phyloP scores from a whole-genome alignment of 1,140 invertebrate genomes.

The Drosophila equinoxialis region DNA sequence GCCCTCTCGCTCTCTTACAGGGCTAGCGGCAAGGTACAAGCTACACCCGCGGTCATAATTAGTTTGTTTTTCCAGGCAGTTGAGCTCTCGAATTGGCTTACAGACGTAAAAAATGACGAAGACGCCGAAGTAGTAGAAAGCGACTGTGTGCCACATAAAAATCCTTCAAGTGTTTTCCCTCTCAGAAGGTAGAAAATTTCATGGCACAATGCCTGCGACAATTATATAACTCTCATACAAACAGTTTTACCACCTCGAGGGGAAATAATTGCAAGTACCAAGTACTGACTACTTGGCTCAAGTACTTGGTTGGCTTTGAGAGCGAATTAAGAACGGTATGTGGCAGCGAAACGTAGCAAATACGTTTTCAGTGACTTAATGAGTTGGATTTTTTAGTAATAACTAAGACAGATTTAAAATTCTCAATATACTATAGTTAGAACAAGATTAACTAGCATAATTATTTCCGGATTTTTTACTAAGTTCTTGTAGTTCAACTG shows the following conservation, averaged over 20 bases:
- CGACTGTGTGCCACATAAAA: constrained; percentile 36
- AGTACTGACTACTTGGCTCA: constrained; percentile 14
- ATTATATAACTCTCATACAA: constrained; percentile 58
- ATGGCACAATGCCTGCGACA: constrained; percentile 39
- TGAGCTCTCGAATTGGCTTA: constrained; percentile 70
- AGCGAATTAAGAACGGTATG: background rate
- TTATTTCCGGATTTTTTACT: too few relatives aligned
- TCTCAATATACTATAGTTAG: too few relatives aligned
- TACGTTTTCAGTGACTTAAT: background rate
- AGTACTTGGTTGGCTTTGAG: constrained; percentile 8
- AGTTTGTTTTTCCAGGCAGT: constrained; percentile 80
- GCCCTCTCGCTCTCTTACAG: constrained; percentile 8
- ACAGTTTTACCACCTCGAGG: background rate
- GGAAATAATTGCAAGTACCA: constrained; percentile 12
- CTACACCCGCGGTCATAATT: constrained; percentile 72
- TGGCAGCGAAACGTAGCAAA: background rate
- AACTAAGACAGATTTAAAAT: background rate
- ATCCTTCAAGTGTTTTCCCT: constrained; percentile 46
- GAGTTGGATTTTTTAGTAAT: background rate
- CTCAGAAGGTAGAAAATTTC: constrained; percentile 17
- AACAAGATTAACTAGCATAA: too few relatives aligned
- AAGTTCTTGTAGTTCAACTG: too few relatives aligned
- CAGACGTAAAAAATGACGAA: constrained; percentile 23
- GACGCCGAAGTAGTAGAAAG: background rate
- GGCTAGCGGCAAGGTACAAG: constrained; percentile 28